Base-by-base conservation (phyloP, 1,140 invertebrate species). In the Theocolax elegans region DNA sequence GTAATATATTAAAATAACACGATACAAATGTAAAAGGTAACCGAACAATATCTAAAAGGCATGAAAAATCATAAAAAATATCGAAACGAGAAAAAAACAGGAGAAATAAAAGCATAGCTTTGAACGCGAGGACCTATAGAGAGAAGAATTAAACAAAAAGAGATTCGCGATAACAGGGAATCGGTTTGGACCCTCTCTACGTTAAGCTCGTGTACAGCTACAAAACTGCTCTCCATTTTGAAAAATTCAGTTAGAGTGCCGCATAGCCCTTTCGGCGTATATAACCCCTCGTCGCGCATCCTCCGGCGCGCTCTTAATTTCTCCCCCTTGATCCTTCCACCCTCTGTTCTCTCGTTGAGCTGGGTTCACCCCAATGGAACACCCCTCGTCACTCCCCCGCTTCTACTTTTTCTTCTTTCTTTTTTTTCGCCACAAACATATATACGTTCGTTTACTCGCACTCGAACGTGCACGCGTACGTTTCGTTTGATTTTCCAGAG, bases 151-250 rank as follows among this genome's bases (percentile, higher is more conserved):
- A 60, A 54, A 68, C 19, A 67, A 67, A 58, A 60, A 23, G 40
- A 54, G 58, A 62, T 69, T 62, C 23, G 49, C 59, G 67, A 68
- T 68, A 68, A 68, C 56, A n/a, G n/a, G 17, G 13, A 51, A 9
- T n/a, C 40, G 38, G 8, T 35, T 12, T 54, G 7, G 44, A 31
- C 40, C 51, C 59, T 17, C 25, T 3, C 49, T 25, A 25, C 4
- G n/a, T 15, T 25, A 1, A 21, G 38, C n/a, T 6, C 29, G 35
- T 27, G 13, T 19, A 19, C 2, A n/a, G n/a, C n/a, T 35, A 44
- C 49, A 63, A 63, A 63, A 69, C 49, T 54, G 59, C 67, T 69
- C 67, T 69, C 67, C 67, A 69, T 69, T 69, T 63, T 69, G 48
- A 35, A 69, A 69, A 69, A 69, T 63, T 69, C 67, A 53, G 35